These are phyloP conservation scores for Helicoverpa zea DNA, from an alignment of 1,140 invertebrate species.

Conservation along the genomic window DNA sequence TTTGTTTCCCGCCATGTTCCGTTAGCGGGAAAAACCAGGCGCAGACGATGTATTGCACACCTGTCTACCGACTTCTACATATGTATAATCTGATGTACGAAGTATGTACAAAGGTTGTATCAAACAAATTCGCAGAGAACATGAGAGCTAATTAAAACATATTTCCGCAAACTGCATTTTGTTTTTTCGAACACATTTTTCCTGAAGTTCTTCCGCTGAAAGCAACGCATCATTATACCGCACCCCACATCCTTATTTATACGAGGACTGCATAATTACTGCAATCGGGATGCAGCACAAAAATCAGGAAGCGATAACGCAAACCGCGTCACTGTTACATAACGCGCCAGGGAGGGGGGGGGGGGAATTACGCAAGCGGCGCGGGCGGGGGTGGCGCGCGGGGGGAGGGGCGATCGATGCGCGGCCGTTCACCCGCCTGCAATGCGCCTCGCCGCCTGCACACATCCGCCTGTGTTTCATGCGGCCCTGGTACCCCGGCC, in stretches of 20 bases:
- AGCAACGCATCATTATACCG: not conserved
- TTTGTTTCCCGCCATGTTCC: slow-evolving; percentile 5
- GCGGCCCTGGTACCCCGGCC: slow-evolving; percentile 70
- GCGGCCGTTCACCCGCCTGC: slow-evolving; percentile 84
- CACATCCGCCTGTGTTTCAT: slow-evolving; percentile 56
- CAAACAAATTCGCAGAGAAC: not conserved
- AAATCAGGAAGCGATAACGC: slow-evolving; percentile 71
- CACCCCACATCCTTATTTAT: slow-evolving; percentile 11
- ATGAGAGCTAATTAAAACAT: not conserved
- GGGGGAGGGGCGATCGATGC: slow-evolving; percentile 74
- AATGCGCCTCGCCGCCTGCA: slow-evolving; percentile 73
- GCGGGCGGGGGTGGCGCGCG: slow-evolving; percentile 52
- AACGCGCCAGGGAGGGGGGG: slow-evolving; percentile 60
- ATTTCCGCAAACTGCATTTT: not conserved
- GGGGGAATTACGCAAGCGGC: slow-evolving; percentile 72
- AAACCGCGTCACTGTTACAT: slow-evolving; percentile 79
- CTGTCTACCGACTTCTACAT: not conserved
- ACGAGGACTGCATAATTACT: slow-evolving; percentile 30
- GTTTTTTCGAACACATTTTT: not conserved
- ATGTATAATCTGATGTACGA: too few relatives aligned
- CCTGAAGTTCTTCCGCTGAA: not conserved
- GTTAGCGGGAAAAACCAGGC: slow-evolving; percentile 3
- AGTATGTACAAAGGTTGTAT: too few relatives aligned
- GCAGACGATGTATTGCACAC: not conserved
- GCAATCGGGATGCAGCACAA: slow-evolving; percentile 47